phyloP scores from a whole-genome alignment of 92 coral and sea anemone species.

The Plumapathes pennacea region DNA sequence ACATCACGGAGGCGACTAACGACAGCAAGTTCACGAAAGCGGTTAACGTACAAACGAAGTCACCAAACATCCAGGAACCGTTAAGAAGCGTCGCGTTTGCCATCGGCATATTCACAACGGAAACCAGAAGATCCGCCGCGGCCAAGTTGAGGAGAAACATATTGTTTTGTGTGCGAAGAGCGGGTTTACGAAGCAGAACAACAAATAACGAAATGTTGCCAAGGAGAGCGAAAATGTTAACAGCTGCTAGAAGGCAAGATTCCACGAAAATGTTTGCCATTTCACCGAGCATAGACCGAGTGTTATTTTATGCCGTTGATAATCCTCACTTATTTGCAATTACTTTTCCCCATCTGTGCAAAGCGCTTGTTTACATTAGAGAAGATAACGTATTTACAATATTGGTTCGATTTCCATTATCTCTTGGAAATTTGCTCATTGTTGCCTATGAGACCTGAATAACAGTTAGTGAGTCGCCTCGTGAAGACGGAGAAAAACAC shows the following conservation, averaged over 20 bases:
- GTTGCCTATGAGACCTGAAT: too few species aligned
- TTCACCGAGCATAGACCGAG: too few species aligned
- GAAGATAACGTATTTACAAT: too few species aligned
- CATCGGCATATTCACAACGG: slow-evolving; percentile 57
- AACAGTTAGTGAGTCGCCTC: too few species aligned
- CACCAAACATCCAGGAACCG: slow-evolving; percentile 36
- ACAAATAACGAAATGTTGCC: slow-evolving; percentile 53
- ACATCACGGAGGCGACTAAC: slow-evolving; percentile 48
- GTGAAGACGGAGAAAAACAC: too few species aligned
- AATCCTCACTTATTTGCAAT: too few species aligned
- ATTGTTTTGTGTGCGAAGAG: slow-evolving; percentile 46
- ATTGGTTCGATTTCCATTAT: too few species aligned
- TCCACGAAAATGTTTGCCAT: too few species aligned
- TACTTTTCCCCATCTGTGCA: too few species aligned
- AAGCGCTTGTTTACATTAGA: too few species aligned
- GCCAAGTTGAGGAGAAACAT: slow-evolving; percentile 54
- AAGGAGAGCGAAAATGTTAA: slow-evolving; percentile 18
- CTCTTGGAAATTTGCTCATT: too few species aligned
- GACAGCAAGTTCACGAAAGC: slow-evolving; percentile 43
- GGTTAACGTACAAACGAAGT: slow-evolving; percentile 21
- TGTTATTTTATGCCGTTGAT: too few species aligned
- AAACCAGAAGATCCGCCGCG: slow-evolving; percentile 50
- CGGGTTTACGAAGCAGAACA: slow-evolving; percentile 35
- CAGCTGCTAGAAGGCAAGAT: not conserved
- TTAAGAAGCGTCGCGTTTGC: slow-evolving; percentile 27